Evolutionary conservation across 2,797 vertebrate species (phyloP), one percentile per base, ranked within the genome.

Genomic region (Semotilus atromaculatus): DNA sequence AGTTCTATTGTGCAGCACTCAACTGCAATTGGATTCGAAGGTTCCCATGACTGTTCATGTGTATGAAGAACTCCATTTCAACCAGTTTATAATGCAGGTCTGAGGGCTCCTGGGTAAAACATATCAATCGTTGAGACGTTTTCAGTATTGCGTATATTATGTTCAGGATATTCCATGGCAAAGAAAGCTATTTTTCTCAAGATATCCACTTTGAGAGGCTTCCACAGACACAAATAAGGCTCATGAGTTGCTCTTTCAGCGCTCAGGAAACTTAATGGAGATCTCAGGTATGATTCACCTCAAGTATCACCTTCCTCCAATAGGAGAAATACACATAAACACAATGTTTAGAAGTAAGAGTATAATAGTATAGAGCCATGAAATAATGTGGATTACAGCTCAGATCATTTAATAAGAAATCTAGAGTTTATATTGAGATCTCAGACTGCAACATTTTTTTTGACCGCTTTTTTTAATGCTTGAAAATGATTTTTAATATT

Each of bases 61-160:
- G 19, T 7, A 21, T 10, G 68, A 21, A 60, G 36, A 71, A 29
- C 79, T n/a, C 66, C 7, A 38, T 76, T 58, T 76, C 53, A 58
- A 23, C 13, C 21, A 0, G 7, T n/a, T 76, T 76, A 58, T 58
- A 40, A 76, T 60, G 74, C 34, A 40, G 74, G 23, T 26, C 34
- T 58, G 34, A 76, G 51, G 74, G 38, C 51, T 76, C 58, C 73
- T 76, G 51, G 34, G 74, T 76, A 38, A 67, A 36, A 26, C 4
- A 16, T n/a, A 68, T 53, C 36, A 31, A 26, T 31, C 23, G 40
- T 71, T 81, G 80, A 81, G 34, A n/a, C 3, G 21, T 34, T 70
- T 55, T 71, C 51, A 70, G 23, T 19, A 19, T 38, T 11, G 36
- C 1, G 7, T 34, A 53, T 53, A 14, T 75, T 75, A 21, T 75